phyloP scores from a whole-genome alignment of 2,797 vertebrate species.

The Acanthurus lineatus region DNA sequence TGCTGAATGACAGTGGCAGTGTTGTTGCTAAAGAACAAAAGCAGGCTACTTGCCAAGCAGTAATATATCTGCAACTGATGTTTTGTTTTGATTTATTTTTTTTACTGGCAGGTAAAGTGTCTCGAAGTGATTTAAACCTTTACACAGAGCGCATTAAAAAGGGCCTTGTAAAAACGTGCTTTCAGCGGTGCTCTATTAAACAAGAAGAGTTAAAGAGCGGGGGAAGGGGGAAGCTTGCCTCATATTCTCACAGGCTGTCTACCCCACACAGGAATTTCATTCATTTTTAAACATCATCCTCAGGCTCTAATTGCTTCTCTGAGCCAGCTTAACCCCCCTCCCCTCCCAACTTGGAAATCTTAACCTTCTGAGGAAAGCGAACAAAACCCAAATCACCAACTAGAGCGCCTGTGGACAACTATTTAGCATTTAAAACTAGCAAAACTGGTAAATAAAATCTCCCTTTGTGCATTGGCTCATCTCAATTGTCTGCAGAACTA shows the following conservation, averaged over 20 bases:
- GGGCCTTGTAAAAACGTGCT: slow-evolving; percentile 53
- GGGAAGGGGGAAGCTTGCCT: slow-evolving; percentile 38
- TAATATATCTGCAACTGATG: slow-evolving; percentile 46
- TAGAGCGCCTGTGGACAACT: slow-evolving; percentile 1
- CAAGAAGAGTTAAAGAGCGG: slow-evolving; percentile 40
- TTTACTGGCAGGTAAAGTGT: slow-evolving; percentile 40
- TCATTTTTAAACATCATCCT: slow-evolving; percentile 77
- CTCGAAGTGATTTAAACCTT: slow-evolving; percentile 71
- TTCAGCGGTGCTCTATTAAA: slow-evolving; percentile 51
- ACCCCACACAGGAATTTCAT: slow-evolving; percentile 74
- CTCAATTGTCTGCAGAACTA: not conserved
- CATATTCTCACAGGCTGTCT: slow-evolving; percentile 59
- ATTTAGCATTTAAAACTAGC: slow-evolving; percentile 20
- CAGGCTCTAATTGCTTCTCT: slow-evolving; percentile 70
- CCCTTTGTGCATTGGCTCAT: slow-evolving; percentile 7
- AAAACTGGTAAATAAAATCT: slow-evolving; percentile 2
- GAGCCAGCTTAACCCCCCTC: slow-evolving; percentile 37
- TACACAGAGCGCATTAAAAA: slow-evolving; percentile 51
- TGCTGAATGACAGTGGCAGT: slow-evolving; percentile 28
- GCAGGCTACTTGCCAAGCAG: slow-evolving; percentile 35
- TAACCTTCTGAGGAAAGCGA: slow-evolving; percentile 47
- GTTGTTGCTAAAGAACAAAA: slow-evolving; percentile 53
- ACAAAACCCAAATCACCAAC: slow-evolving; percentile 48
- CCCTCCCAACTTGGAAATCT: slow-evolving; percentile 18
- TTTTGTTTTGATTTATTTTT: slow-evolving; percentile 8